A percentile compares a stretch with the other conserved stretches of the same genome.
These are phyloP conservation scores for Homalodisca vitripennis DNA, from an alignment of 1,140 invertebrate species.

Conservation along the genomic window DNA sequence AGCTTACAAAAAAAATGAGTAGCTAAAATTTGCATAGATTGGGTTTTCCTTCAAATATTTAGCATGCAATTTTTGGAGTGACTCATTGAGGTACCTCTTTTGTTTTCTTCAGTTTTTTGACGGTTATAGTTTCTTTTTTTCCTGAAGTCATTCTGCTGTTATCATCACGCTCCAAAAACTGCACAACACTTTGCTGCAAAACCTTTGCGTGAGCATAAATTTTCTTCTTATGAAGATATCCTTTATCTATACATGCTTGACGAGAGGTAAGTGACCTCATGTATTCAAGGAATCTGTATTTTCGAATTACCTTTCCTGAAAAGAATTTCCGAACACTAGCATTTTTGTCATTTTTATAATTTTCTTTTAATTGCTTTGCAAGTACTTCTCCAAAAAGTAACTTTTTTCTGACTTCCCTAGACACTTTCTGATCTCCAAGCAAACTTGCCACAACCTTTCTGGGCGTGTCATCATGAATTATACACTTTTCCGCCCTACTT, in stretches of 20 bases:
- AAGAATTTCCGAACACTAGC: not conserved
- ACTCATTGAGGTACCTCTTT: too few species aligned
- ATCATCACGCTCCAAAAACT: not conserved
- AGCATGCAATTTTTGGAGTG: too few species aligned
- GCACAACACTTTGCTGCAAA: not conserved
- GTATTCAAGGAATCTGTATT: not conserved
- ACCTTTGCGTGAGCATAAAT: not conserved
- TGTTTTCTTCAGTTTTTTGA: not conserved
- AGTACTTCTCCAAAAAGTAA: not conserved
- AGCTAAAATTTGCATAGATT: not conserved
- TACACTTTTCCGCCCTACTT: too few species aligned
- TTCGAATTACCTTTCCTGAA: not conserved
- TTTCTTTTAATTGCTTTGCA: not conserved
- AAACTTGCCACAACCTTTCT: not conserved
- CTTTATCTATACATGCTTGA: not conserved
- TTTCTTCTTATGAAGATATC: not conserved
- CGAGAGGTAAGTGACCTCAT: not conserved
- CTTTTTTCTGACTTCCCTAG: not conserved
- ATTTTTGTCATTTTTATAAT: not conserved
- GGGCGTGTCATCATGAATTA: not conserved
- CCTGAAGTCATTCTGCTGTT: not conserved
- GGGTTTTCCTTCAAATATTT: not conserved
- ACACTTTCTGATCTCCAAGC: not conserved
- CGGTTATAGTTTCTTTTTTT: not conserved
- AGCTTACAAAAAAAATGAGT: too few species aligned